phyloP scores from a whole-genome alignment of 2,797 vertebrate species.

The Acipenser oxyrinchus region DNA sequence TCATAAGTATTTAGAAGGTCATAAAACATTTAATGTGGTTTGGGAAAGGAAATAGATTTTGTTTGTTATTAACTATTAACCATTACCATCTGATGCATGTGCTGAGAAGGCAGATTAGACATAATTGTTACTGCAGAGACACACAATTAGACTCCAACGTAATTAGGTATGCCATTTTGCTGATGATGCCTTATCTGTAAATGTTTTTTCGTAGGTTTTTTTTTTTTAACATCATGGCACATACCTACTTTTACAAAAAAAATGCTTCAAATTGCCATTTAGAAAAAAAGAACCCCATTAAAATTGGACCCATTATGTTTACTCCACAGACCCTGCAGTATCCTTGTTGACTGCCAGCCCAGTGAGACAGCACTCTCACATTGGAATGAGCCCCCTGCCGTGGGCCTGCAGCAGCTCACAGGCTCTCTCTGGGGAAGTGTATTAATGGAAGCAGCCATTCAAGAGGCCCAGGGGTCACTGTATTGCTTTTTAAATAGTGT shows the following conservation, averaged over 20 bases:
- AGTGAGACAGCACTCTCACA: not conserved
- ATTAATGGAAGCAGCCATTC: conserved; percentile 15
- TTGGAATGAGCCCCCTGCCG: conserved; percentile 26
- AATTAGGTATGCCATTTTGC: too few species aligned
- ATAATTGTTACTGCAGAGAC: too few species aligned
- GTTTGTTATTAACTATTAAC: conserved; percentile 46
- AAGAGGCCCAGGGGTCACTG: conserved; percentile 17
- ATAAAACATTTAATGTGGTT: conserved; percentile 39
- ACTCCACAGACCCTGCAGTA: too few species aligned
- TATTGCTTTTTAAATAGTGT: conserved; percentile 15
- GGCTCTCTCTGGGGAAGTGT: conserved; percentile 9
- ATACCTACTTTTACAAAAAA: too few species aligned
- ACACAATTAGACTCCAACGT: too few species aligned
- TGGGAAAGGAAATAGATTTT: conserved; percentile 22
- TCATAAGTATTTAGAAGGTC: conserved; percentile 20
- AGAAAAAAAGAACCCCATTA: too few species aligned
- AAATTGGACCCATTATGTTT: too few species aligned
- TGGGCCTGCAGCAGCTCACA: conserved; percentile 14
- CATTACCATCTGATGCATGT: conserved; percentile 32
- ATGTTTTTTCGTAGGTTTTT: too few species aligned
- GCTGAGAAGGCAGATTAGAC: too few species aligned
- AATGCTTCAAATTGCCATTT: too few species aligned
- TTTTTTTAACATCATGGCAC: too few species aligned
- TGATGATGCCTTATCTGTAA: too few species aligned
- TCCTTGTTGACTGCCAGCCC: not conserved